Evolutionary conservation across 2,113 vertebrate species (phyloP), one percentile per base, ranked within the genome.

Genomic region (Paedocypris sp.): DNA sequence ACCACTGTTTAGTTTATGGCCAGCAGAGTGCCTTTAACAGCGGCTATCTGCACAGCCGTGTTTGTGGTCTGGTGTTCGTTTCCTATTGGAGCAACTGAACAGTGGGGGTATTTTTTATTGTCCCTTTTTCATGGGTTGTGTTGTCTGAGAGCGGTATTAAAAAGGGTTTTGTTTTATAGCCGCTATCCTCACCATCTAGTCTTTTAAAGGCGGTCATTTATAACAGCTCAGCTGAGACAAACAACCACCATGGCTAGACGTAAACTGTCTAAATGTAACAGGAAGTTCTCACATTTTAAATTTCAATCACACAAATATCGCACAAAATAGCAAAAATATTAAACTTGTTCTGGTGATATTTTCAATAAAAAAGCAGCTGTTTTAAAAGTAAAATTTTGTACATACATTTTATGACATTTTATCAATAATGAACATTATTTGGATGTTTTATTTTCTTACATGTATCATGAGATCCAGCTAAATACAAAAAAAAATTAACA

Each of bases 111-210:
- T 36, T n/a, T n/a, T 10, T 58, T 42, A 20, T 22, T 43, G 60
- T 51, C 54, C n/a, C 32, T 13, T 15, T 22, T 75, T 60, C 67
- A 69, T 68, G 60, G 49, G 22, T 15, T 7, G 25, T 29, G 19
- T 7, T 16, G 31, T 64, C 47, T 62, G 29, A 12, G 15, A 15
- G 43, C 43, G 43, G 49, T 11, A 29, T 68, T 43, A 46, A 60
- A 50, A 51, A 56, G 54, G 51, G 20, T 22, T 19, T 10, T 18
- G 38, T 45, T 69, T 73, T 61, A 56, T 39, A 39, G 47, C 43
- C 46, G 11, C 42, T 4, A 2, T 26, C 3, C 16, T 41, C 10
- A 53, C 33, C 3, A 10, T 28, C 35, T 41, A 26, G 23, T 9
- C 29, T 38, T 61, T 61, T n/a, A 50, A 29, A 38, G 32, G 25